Conservation (phyloP, 2,888 invertebrate species). For the Spodoptera littoralis region DNA sequence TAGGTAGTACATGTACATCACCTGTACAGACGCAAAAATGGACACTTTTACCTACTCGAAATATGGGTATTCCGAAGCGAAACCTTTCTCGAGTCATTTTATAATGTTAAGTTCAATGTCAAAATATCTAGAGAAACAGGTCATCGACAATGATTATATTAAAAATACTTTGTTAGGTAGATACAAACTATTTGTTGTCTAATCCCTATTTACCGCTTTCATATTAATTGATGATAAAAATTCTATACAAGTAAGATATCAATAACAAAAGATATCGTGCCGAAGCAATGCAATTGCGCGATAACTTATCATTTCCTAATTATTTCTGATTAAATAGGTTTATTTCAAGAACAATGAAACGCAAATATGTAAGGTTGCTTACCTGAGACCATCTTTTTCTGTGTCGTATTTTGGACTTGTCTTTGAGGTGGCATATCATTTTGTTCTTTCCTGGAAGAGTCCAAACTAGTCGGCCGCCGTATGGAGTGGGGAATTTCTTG, state of each 20-base stretch:
- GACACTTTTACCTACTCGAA: neutral
- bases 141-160: too few species aligned
- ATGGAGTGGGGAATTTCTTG: conserved; percentile 93
- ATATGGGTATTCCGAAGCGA: too few species aligned
- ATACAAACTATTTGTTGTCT: too few species aligned
- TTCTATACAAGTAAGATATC: conserved; percentile 2
- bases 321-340: conserved; percentile 10
- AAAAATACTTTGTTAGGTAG: too few species aligned
- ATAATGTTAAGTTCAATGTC: too few species aligned
- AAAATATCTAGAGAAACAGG: too few species aligned
- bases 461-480: conserved; percentile 96
- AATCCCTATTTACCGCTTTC: too few species aligned
- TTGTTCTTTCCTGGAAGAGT: conserved; percentile 95
- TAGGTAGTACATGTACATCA: conserved; percentile 98
- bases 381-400: conserved; percentile 98
- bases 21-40: conserved; percentile 72
- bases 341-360: conserved; percentile 10
- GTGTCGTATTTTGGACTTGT: conserved; percentile 95
- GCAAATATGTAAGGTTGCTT: conserved; percentile 22
- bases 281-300: conserved; percentile 17
- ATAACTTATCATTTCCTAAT: conserved; percentile 32
- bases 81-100: too few species aligned
- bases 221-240: neutral
- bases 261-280: conserved; percentile 11
- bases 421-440: conserved; percentile 96